Evolutionary conservation across 2,888 invertebrate species (phyloP).

Genomic region (Himalopsyche tibetana): DNA sequence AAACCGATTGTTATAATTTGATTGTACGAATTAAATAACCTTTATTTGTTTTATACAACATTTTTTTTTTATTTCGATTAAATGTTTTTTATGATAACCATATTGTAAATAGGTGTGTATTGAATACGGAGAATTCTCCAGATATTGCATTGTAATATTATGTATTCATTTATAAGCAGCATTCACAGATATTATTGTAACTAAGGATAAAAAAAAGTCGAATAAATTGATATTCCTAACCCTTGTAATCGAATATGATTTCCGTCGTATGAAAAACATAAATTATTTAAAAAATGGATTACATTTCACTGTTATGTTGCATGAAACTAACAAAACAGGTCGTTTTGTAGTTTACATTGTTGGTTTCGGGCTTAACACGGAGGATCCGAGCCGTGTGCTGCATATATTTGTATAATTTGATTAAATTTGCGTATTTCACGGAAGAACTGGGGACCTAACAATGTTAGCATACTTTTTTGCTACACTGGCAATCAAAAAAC

Average conservation of each 20-base stretch:
- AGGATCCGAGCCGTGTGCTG: slow-evolving; percentile 62
- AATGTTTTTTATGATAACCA: too few relatives aligned
- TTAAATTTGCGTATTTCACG: slow-evolving; percentile 47
- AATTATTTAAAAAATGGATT: slow-evolving; percentile 45
- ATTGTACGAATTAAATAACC: too few relatives aligned
- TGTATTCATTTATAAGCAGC: not conserved
- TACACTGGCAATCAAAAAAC: slow-evolving; percentile 60
- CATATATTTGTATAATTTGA: slow-evolving; percentile 63
- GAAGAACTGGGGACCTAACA: slow-evolving; percentile 48
- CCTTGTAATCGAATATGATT: slow-evolving; percentile 9
- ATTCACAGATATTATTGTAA: not conserved
- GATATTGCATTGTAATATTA: not conserved
- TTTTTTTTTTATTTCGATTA: too few relatives aligned
- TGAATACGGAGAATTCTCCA: not conserved
- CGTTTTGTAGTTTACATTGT: slow-evolving; percentile 58
- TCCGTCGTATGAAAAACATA: not conserved
- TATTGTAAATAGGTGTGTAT: too few relatives aligned
- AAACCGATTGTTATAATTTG: too few relatives aligned
- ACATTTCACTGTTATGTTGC: slow-evolving; percentile 46
- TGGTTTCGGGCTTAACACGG: slow-evolving; percentile 32
- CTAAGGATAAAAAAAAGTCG: not conserved
- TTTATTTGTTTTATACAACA: too few relatives aligned
- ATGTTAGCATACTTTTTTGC: slow-evolving; percentile 62
- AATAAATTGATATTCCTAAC: not conserved
- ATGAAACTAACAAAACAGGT: slow-evolving; percentile 51